These are phyloP conservation scores for Rhabdomys dilectus DNA, from an alignment of 2,113 vertebrate species.

Conservation along the genomic window DNA sequence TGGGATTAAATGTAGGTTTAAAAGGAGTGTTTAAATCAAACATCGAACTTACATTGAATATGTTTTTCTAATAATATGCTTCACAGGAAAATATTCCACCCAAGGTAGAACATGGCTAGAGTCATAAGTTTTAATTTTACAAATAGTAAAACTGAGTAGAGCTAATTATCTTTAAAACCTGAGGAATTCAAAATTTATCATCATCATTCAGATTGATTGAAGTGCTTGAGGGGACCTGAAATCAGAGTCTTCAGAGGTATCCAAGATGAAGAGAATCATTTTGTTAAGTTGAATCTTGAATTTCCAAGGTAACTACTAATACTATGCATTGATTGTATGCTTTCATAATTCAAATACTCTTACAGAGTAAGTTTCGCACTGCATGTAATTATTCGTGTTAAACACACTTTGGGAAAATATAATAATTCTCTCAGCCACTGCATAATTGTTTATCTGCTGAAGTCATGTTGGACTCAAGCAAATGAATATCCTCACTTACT, in stretches of 20 bases:
- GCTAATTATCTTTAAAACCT: conserved; percentile 76
- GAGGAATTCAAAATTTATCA: conserved; percentile 68
- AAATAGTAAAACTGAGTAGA: conserved; percentile 56
- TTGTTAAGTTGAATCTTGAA: conserved; percentile 31
- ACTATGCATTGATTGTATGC: conserved; percentile 29
- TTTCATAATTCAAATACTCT: conserved; percentile 44
- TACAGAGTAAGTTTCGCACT: conserved; percentile 4
- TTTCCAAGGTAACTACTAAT: not conserved
- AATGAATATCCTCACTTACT: not conserved
- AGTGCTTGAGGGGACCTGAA: conserved; percentile 63
- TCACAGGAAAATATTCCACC: conserved; percentile 60
- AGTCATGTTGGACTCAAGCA: conserved; percentile 31
- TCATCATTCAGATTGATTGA: conserved; percentile 68
- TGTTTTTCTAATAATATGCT: conserved; percentile 20
- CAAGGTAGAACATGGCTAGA: conserved; percentile 10
- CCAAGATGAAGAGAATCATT: conserved; percentile 58
- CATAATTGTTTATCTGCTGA: conserved; percentile 46
- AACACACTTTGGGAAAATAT: conserved; percentile 24
- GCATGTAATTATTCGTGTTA: conserved; percentile 15
- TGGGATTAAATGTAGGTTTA: conserved; percentile 59
- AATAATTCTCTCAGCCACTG: conserved; percentile 21
- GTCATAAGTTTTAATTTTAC: conserved; percentile 45
- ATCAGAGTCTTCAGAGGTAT: conserved; percentile 27
- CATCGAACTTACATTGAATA: conserved; percentile 12
- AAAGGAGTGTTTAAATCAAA: conserved; percentile 59